phyloP scores from a whole-genome alignment of 1,140 invertebrate genomes.

The Drosophila orosa region DNA sequence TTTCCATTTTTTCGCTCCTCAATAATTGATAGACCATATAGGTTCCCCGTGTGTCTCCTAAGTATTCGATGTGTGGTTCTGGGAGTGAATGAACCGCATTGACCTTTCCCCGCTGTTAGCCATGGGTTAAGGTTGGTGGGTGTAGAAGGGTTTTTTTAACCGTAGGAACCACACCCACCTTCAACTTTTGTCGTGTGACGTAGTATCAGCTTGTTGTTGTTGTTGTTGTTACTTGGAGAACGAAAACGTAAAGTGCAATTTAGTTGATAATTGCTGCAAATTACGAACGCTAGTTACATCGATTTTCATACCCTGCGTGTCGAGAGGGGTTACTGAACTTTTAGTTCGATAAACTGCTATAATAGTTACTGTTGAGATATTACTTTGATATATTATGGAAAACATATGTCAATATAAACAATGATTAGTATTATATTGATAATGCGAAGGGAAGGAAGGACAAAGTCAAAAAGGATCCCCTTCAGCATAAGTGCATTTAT shows the following conservation, averaged over 20 bases:
- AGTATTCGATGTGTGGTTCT: conserved; percentile 27
- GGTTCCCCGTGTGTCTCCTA: conserved; percentile 25
- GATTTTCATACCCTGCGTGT: conserved; percentile 50
- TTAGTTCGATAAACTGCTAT: background rate
- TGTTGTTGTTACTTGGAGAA: conserved; percentile 37
- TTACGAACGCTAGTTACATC: conserved; percentile 63
- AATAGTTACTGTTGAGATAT: background rate
- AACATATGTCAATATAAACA: background rate
- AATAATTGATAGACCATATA: conserved; percentile 51
- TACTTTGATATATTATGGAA: background rate
- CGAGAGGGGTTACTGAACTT: conserved; percentile 38
- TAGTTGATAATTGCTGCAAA: conserved; percentile 70
- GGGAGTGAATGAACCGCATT: conserved; percentile 69
- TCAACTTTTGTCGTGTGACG: conserved; percentile 17
- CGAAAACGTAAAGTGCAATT: conserved; percentile 50
- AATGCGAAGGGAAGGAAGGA: too few species aligned
- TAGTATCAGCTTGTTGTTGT: conserved; percentile 14
- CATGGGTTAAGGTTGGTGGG: background rate
- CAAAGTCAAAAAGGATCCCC: too few species aligned
- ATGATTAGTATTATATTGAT: too few species aligned
- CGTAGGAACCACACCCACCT: conserved; percentile 42
- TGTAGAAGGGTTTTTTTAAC: background rate
- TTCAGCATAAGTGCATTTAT: too few species aligned
- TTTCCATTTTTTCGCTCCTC: conserved; percentile 24
- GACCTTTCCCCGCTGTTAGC: conserved; percentile 37